Evolutionary conservation across 2,797 vertebrate genomes (phyloP), one percentile per base, ranked within the genome.

Genomic region (Sebastes steindachneri): DNA sequence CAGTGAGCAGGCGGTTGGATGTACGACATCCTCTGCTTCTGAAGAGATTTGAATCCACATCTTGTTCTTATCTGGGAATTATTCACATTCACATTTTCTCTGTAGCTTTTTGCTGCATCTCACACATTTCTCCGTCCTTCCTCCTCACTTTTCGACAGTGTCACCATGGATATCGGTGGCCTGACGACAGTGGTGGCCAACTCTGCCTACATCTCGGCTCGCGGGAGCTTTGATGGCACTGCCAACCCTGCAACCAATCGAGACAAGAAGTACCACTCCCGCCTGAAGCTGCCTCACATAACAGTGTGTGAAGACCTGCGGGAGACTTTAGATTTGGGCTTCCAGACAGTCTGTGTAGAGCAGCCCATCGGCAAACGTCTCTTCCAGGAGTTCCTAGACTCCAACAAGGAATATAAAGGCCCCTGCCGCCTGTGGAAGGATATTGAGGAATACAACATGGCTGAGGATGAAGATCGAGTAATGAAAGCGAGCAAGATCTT

Each of bases 121-220:
- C 6, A 5, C 23, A 45, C 15, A 33, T 55, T 41, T 72, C 64
- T 45, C 17, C 7, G 11, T 37, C 7, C 25, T 10, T 68, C 41
- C 10, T 54, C 35, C 9, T 60, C 19, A 28, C 29, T 17, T 53
- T 51, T 66, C 15, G n/a, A 26, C 73, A 17, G 33, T 9, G 58
- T 80, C 79, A 66, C 63, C 90, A 98, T 98, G 97, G 97, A 98
- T 90, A 96, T 97, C 1, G 96, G 97, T 33, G 95, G 96, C 55
- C 82, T 97, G 85, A 96, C 97, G 17, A 97, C 97, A 0, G 97
- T 97, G 90, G 96, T 98, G 80, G 97, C 97, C 84, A 98, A 98
- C 89, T 98, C 97, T 0, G 97, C 97, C 45, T 98, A 97, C 89
- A 97, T 98, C 15, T 96, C 96, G 0, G 97, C 97, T 31, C 94